Evolutionary conservation across 2,113 vertebrate genomes (phyloP), one percentile per base, ranked within the genome.

Genomic region (Podarcis raffonei): DNA sequence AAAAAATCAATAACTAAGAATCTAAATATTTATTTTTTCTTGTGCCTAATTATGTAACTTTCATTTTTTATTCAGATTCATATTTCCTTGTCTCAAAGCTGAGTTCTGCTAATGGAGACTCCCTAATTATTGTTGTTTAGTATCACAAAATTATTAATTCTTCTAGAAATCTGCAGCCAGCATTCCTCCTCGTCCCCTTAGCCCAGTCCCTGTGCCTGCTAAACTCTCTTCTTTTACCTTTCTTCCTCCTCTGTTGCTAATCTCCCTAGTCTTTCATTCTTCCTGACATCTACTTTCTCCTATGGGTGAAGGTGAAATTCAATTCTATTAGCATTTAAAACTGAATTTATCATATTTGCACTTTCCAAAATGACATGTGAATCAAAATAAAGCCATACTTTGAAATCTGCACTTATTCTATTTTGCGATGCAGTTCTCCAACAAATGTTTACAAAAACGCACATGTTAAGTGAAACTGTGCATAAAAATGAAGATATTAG

Each of bases 1-100:
- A 92, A 92, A 92, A 89, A 77, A 9, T 6, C 30, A 91, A 88
- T 76, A 92, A 53, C 23, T 25, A 90, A 23, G 32, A 87, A 57
- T 72, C 81, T 25, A 84, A 3, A 48, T 69, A 84, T 53, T 13
- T 42, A 6, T 65, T 5, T 83, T 81, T 88, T 77, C 23, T 74
- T 80, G 32, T 20, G 23, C 35, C 16, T 59, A 22, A 65, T 72
- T 39, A 16, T 74, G 89, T 39, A 83, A 20, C 20, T 76, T 15
- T 6, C 84, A 32, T 35, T 39, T 83, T 88, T 42, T 71, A 62
- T 57, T 25, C 69, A 75, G 87, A 48, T 27, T 87, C 90, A 87
- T 66, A 53, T 3, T 89, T 89, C 22, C 39, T 68, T 35, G 9
- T 32, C 53, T 1, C 53, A 66, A 78, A 88, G 83, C 3, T 59